These are phyloP conservation scores for Synanthedon vespiformis DNA, from an alignment of 2,888 invertebrate genomes.

Conservation along the genomic window DNA sequence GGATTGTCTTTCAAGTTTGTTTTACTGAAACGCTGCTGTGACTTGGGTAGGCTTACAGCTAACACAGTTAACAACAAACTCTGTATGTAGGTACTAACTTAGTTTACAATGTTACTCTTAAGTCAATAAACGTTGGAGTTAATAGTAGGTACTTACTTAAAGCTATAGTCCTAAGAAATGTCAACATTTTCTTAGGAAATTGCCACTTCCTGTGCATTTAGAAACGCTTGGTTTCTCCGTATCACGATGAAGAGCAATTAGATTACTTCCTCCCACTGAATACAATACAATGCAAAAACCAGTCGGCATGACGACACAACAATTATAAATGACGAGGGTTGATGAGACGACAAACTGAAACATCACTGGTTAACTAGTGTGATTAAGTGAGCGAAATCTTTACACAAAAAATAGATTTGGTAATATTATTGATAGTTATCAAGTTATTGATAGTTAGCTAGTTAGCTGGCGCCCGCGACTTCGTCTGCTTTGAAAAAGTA, in stretches of 20 bases:
- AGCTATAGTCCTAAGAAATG: neutral
- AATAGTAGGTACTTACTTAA: neutral
- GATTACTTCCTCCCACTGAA: slow-evolving; percentile 52
- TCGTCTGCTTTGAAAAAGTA: too few species aligned
- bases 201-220: slow-evolving; percentile 32
- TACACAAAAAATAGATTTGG: too few species aligned
- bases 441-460: too few species aligned
- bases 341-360: slow-evolving; percentile 16
- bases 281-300: slow-evolving; percentile 55
- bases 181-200: neutral
- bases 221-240: slow-evolving; percentile 45
- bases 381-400: neutral
- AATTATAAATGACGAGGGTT: slow-evolving; percentile 10
- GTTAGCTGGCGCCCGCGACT: too few species aligned
- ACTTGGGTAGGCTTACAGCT: too few species aligned
- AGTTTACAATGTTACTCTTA: neutral
- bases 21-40: too few species aligned
- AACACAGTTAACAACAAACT: too few species aligned
- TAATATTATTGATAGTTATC: too few species aligned
- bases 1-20: too few species aligned
- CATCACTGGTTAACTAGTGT: neutral
- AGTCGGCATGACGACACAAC: slow-evolving; percentile 21
- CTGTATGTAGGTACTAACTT: too few species aligned
- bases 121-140: neutral
- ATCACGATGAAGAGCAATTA: slow-evolving; percentile 47